Conservation (phyloP, 2,888 invertebrate genomes). For the Melanchra persicariae region DNA sequence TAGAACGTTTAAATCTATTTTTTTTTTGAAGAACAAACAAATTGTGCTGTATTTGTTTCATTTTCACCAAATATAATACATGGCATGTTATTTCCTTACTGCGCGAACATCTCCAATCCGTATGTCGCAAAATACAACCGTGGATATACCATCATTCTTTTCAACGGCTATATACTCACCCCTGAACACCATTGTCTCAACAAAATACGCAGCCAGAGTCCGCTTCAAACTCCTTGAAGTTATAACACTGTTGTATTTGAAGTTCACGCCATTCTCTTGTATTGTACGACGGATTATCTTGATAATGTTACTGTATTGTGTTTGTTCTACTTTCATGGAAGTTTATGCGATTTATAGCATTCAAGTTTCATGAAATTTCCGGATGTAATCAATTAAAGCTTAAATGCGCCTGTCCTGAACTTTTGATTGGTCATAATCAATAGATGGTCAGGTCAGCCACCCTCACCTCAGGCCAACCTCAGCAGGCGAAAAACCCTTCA, state of each 20-base stretch:
- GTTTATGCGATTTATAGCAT: not conserved
- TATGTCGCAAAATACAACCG: too few species aligned
- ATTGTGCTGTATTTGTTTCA: not conserved
- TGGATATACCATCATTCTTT: not conserved
- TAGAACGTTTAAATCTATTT: not conserved
- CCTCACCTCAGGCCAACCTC: too few species aligned
- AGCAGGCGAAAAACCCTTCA: too few species aligned
- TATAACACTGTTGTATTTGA: constrained; percentile 32
- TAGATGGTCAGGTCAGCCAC: too few species aligned
- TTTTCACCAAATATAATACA: too few species aligned
- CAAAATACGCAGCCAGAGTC: constrained; percentile 12
- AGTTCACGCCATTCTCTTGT: constrained; percentile 30
- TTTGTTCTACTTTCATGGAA: not conserved
- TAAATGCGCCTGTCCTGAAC: too few species aligned
- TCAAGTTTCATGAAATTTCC: not conserved
- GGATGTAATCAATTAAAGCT: not conserved
- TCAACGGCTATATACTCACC: not conserved
- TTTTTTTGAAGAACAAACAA: not conserved
- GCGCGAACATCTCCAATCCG: too few species aligned
- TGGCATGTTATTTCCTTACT: too few species aligned
- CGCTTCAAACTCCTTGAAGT: constrained; percentile 44
- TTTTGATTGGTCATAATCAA: too few species aligned
- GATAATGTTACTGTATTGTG: not conserved
- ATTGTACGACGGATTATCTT: constrained; percentile 41
- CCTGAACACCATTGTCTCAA: constrained; percentile 40